Evolutionary conservation across 2,888 invertebrate genomes (phyloP), one percentile per base, ranked within the genome.

Genomic region (Drosophila percnosoma): DNA sequence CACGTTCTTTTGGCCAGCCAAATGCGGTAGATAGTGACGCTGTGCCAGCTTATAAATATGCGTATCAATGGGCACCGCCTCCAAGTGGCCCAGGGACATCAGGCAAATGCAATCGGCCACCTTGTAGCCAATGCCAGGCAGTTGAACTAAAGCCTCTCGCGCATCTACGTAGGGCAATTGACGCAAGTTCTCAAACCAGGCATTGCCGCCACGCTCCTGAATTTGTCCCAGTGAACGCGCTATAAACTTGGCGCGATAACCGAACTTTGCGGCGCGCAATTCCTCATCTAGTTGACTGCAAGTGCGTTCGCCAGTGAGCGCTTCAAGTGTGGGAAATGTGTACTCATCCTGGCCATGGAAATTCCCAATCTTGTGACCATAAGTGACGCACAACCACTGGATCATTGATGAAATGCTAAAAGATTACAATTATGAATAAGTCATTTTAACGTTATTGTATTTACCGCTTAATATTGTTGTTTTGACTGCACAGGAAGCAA

Each of bases 41-140:
- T 95, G 95, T 0, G 98, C 98, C 79, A 99, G 96, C 94, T 98
- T 97, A 93, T 96, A 97, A 31, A 99, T 97, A 91, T 99, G 99
- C 0, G 99, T 99, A 93, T 99, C 99, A 0, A 99, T 97, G 1
- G 99, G 99, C 62, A 99, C 95, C 0, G 98, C 96, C 84, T 96
- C 95, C 58, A 97, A 93, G 91, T 99, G 97, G 66, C 96, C 96
- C 59, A 99, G 92, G 0, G 99, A 98, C 99, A 99, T 99, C 27
- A 99, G 94, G 91, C 98, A 98, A 83, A 99, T 97, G 93, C 99
- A 99, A 93, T 99, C 99, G 0, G 99, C 98, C 24, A 99, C 98
- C 95, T 99, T 99, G 11, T 97, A 96, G 4, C 99, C 99, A 83
- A 99, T 96, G 13, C 99, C 99, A 79, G 96, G 95, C 38, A 99